Base-by-base conservation (phyloP, 2,888 invertebrate species). In the Drosophila multiciliata region DNA sequence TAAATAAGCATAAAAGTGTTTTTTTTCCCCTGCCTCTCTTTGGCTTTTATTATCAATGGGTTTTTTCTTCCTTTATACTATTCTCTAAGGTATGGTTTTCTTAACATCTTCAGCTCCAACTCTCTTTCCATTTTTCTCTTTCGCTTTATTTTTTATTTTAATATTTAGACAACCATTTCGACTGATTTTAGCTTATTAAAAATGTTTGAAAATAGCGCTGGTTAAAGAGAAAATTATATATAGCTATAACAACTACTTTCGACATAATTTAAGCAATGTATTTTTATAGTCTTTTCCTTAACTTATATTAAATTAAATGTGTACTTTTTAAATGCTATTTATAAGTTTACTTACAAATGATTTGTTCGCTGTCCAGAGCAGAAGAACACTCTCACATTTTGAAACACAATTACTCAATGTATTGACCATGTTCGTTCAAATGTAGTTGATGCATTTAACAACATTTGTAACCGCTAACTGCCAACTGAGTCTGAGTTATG, bases 391-490 rank as follows among this genome's bases (percentile, higher is more conserved):
- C 45, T 23, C 45, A 23, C n/a, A 45, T 23, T 12, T 20, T 9
- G 12, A 12, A 20, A 45, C 20, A 20, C 12, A 45, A 45, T 7
- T 7, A 20, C 45, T 15, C 7, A 45, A 45, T 33, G 29, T 23
- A 26, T 58, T 58, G 58, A 20, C 17, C 26, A 26, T 26, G 20
- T n/a, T 20, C 12, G 42, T 40, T 45, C 26, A 8, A 32, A 42
- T 35, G 59, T 61, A 49, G 53, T 68, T 71, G 59, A 70, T 75
- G 66, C 53, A 71, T 79, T 62, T 63, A 57, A 58, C 54, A 65
- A 57, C 76, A 78, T 75, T 80, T 75, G 80, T 75, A 68, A 63
- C 61, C 60, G 59, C 69, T 67, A 80, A 78, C 80, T 80, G 65
- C 33, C 48, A 54, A 67, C 64, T 71, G 75, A 62, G 64, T 63